Percentiles rank a stretch among this genome's conserved stretches.
phyloP scores from a whole-genome alignment of 2,888 invertebrate species.

The Gastracanthus pulcherrimus region DNA sequence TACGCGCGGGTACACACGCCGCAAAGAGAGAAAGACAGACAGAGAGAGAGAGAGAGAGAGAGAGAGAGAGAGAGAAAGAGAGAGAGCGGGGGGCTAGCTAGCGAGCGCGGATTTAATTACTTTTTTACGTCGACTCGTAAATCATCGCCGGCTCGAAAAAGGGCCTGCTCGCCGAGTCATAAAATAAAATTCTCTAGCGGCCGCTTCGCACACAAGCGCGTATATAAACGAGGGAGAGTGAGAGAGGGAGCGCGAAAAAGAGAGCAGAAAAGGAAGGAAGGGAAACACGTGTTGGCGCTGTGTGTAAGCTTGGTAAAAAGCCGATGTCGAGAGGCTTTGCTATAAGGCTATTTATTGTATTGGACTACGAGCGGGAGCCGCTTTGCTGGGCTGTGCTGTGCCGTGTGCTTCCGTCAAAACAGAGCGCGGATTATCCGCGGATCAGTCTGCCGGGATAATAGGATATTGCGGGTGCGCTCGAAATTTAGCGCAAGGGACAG shows the following conservation, averaged over 20 bases:
- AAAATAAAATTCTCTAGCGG: constrained; percentile 64
- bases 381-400: constrained; percentile 26
- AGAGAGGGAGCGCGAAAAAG: background rate
- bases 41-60: background rate
- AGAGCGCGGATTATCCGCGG: constrained; percentile 68
- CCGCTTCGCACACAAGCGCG: too few relatives aligned
- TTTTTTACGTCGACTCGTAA: constrained; percentile 75
- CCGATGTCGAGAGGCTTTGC: too few relatives aligned
- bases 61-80: background rate
- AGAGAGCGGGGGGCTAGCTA: background rate
- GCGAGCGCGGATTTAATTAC: constrained; percentile 71
- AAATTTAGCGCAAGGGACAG: too few relatives aligned
- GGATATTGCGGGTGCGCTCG: constrained; percentile 21
- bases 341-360: too few relatives aligned
- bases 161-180: constrained; percentile 70
- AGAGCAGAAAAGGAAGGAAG: too few relatives aligned
- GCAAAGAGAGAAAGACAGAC: too few relatives aligned
- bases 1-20: background rate
- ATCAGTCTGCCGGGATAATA: constrained; percentile 64
- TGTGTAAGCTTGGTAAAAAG: background rate
- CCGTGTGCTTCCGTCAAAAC: constrained; percentile 67
- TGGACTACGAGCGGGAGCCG: constrained; percentile 34
- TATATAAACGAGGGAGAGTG: background rate
- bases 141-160: constrained; percentile 67
- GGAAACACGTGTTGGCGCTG: background rate